Percentiles rank a stretch among this genome's conserved stretches.
Evolutionary conservation across 2,797 vertebrate genomes (phyloP).

Genomic region (Rhodeus uyekii): DNA sequence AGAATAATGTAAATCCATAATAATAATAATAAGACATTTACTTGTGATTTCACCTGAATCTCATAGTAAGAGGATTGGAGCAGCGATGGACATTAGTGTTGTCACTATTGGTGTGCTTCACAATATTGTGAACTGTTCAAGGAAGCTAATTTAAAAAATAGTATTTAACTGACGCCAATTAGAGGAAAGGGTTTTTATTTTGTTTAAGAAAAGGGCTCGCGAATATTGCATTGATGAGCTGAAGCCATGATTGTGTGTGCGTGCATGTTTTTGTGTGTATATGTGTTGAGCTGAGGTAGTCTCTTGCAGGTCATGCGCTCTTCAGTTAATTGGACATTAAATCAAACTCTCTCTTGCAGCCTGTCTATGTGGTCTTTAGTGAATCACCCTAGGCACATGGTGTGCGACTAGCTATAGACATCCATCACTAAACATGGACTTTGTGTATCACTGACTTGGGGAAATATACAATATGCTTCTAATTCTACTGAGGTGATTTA

Average conservation of each 20-base stretch:
- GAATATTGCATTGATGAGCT: conserved; percentile 42
- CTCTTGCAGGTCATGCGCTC: conserved; percentile 59
- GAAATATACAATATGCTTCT: not conserved
- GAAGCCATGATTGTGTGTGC: not conserved
- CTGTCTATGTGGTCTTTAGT: conserved; percentile 38
- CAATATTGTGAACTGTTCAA: conserved; percentile 23
- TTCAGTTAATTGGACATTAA: conserved; percentile 73
- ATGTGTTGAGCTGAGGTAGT: conserved; percentile 43
- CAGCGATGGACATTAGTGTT: not conserved
- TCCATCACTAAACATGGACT: conserved; percentile 18
- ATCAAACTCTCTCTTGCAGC: conserved; percentile 56
- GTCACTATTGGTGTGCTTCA: not conserved
- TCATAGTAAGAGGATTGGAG: not conserved
- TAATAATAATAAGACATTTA: too few relatives aligned
- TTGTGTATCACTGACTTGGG: not conserved
- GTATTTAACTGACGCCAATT: conserved; percentile 50
- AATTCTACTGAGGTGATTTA: not conserved
- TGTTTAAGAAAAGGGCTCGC: conserved; percentile 25
- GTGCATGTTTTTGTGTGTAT: not conserved
- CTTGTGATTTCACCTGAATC: not conserved
- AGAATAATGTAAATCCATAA: not conserved
- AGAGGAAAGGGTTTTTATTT: conserved; percentile 45
- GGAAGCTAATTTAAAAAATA: conserved; percentile 43
- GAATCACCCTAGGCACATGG: conserved; percentile 19
- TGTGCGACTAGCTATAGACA: conserved; percentile 8